phyloP scores from a whole-genome alignment of 2,797 vertebrate genomes.

The Gobio occitaniae region DNA sequence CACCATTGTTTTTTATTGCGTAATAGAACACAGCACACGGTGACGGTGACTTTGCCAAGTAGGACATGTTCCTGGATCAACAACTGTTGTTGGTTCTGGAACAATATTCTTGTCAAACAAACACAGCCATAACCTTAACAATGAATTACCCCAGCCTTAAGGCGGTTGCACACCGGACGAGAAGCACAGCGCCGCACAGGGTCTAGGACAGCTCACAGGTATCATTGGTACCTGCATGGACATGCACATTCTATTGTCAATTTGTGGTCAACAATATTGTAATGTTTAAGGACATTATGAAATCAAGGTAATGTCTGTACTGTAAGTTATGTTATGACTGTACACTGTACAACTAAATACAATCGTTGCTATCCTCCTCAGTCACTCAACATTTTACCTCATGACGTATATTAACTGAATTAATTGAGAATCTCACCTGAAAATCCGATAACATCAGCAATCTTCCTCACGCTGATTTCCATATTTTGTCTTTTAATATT shows the following conservation, averaged over 20 bases:
- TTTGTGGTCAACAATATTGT: not conserved
- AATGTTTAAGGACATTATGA: not conserved
- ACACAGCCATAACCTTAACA: not conserved
- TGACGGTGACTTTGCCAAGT: not conserved
- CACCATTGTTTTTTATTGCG: not conserved
- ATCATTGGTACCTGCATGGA: no score
- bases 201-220: not conserved
- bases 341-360: not conserved
- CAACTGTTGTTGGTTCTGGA: conserved; percentile 18
- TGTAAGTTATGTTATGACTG: no score
- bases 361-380: not conserved
- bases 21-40: not conserved
- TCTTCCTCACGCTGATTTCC: not conserved
- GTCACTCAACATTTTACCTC: not conserved
- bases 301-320: not conserved
- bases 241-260: not conserved
- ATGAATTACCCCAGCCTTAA: not conserved
- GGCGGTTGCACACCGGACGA: not conserved
- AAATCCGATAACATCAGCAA: not conserved
- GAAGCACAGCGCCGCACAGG: fast-evolving
- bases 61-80: conserved; percentile 19
- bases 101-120: conserved; percentile 12
- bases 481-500: not conserved
- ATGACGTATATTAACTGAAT: not conserved
- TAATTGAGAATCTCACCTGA: not conserved